These are phyloP conservation scores for Andrena cerasifolii DNA, from an alignment of 1,140 invertebrate genomes.

Conservation along the genomic window DNA sequence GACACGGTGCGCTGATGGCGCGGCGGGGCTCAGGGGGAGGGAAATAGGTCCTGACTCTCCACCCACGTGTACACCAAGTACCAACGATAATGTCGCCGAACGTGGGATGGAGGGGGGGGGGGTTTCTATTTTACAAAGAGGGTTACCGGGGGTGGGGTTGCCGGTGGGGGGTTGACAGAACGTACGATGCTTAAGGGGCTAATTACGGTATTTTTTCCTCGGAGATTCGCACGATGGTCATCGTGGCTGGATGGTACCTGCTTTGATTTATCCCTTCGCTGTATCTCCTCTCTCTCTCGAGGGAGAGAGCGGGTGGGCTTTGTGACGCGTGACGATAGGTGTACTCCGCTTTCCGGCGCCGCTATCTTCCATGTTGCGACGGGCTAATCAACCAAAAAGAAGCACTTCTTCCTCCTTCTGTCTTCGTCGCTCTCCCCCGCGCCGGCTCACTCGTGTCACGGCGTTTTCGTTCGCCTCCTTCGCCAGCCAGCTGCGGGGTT, in stretches of 20 bases:
- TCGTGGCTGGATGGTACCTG: slow-evolving; percentile 69
- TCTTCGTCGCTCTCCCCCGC: slow-evolving; percentile 15
- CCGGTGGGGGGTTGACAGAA: neutral
- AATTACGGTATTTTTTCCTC: slow-evolving; percentile 64
- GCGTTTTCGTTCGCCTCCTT: slow-evolving; percentile 30
- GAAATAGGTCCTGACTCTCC: slow-evolving; percentile 55
- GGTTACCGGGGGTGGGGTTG: neutral
- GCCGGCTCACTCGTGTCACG: neutral
- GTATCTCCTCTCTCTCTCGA: neutral
- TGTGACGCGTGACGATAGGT: slow-evolving; percentile 42
- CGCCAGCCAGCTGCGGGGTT: neutral
- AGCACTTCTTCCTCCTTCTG: slow-evolving; percentile 45
- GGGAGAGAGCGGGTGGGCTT: slow-evolving; percentile 29
- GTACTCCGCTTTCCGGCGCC: slow-evolving; percentile 16
- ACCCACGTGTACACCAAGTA: slow-evolving; percentile 42
- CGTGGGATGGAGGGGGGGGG: no score
- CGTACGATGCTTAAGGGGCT: slow-evolving; percentile 46
- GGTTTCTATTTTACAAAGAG: slow-evolving; percentile 24
- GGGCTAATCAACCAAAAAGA: slow-evolving; percentile 73
- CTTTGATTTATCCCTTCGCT: slow-evolving; percentile 70
- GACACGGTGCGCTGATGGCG: slow-evolving; percentile 35
- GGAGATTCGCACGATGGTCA: slow-evolving; percentile 69
- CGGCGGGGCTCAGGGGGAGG: slow-evolving; percentile 26
- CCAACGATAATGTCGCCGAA: slow-evolving; percentile 67
- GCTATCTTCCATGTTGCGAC: slow-evolving; percentile 45